A percentile compares a stretch with the other conserved stretches of the same genome.
Evolutionary conservation across 2,797 vertebrate species (phyloP).

Genomic region (Halcyon badia): DNA sequence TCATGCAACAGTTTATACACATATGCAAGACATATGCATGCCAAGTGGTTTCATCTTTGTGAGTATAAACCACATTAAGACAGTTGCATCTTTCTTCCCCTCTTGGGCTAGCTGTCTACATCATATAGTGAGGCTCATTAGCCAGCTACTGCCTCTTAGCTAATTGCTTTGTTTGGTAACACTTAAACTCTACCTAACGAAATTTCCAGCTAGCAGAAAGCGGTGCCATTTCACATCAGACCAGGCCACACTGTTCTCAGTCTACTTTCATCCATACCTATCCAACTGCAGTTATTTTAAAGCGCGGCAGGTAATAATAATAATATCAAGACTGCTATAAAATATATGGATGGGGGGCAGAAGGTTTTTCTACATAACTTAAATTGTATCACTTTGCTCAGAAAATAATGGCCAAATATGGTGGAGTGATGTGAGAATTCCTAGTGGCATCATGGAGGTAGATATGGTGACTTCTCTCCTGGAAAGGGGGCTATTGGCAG

Average conservation of each 20-base stretch:
- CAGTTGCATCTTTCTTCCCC: background rate
- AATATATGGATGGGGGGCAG: background rate
- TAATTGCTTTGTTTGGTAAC: background rate
- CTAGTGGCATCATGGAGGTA: background rate
- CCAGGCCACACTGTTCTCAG: background rate
- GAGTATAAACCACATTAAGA: background rate
- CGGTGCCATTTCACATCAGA: background rate
- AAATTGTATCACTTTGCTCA: background rate
- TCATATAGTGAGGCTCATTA: background rate
- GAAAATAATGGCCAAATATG: background rate
- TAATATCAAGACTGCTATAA: background rate
- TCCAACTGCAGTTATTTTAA: background rate
- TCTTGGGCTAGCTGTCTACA: background rate
- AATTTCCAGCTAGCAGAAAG: background rate
- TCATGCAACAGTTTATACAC: background rate
- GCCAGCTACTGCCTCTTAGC: background rate
- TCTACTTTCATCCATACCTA: background rate
- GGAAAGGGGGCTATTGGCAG: background rate
- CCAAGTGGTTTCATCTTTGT: background rate
- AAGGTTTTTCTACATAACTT: background rate
- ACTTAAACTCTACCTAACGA: background rate
- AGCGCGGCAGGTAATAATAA: background rate
- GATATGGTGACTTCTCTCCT: background rate
- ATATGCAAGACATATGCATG: background rate
- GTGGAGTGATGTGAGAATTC: background rate